Evolutionary conservation across 2,797 vertebrate species (phyloP), one percentile per base, ranked within the genome.

Genomic region (Naso thynnoides): DNA sequence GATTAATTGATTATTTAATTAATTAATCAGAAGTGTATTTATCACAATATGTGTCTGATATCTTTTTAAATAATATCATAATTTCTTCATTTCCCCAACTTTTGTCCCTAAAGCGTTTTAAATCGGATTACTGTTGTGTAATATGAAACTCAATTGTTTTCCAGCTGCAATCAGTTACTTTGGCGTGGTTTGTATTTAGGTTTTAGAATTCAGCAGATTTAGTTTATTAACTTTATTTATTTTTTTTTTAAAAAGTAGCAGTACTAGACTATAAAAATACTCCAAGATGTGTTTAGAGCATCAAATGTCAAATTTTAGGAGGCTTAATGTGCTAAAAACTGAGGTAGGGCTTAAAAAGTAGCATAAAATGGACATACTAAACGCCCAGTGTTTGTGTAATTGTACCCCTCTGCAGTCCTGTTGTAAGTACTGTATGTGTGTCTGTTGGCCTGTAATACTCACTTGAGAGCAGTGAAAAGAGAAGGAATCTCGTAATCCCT

Each of bases 401-500:
- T 31, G 11, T 60, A 18, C 3, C 15, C 2, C 4, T 26, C 19
- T 36, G 33, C 13, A 36, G 13, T 11, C 13, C 33, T 36, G 4
- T 36, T 36, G 33, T 11, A 36, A 36, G 33, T 11, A 36, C 9
- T 36, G 33, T 36, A 24, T 62, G 47, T 29, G 5, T 47, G 24
- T 42, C 10, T 36, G 8, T 15, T 50, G 3, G 18, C 47, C 38
- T 74, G 10, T 45, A 36, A 42, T n/a, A 76, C 85, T 82, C 27
- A 89, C 94, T 84, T 98, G 89, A 96, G 96, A 77, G 96, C 81
- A 0, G 97, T 97, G 89, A 99, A 97, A 65, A 98, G 52, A 0
- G 96, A 92, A 0, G 97, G 96, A 86, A 99, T 95, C 67, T 94
- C 75, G 84, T 96, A 99, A 86, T 99, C 98, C 70, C 97, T 93